These are phyloP conservation scores for Drosophila pseudoananassae DNA, from an alignment of 1,140 invertebrate species.

Conservation along the genomic window DNA sequence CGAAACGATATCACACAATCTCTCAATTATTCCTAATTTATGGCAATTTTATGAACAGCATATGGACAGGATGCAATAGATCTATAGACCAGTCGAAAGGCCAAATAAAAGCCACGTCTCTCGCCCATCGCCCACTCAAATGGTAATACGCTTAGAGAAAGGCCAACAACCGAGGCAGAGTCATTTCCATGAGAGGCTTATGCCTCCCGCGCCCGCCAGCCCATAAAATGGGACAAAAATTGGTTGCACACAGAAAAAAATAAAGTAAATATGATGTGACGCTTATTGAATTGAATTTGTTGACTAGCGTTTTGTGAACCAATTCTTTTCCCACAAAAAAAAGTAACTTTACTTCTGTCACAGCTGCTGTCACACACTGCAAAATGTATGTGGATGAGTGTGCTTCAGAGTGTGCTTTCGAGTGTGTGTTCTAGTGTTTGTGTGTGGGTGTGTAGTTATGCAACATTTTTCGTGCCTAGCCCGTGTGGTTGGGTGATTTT, in stretches of 20 bases:
- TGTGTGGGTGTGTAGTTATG: constrained; percentile 54
- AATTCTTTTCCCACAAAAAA: constrained; percentile 16
- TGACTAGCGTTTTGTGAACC: constrained; percentile 60
- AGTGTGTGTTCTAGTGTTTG: background rate
- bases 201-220: background rate
- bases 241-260: background rate
- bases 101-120: constrained; percentile 3
- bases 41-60: constrained; percentile 37
- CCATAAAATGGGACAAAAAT: constrained; percentile 17
- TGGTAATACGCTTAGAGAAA: constrained; percentile 63
- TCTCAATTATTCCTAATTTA: constrained; percentile 47
- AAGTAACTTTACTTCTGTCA: constrained; percentile 32
- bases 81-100: constrained; percentile 3
- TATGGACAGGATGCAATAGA: constrained; percentile 21
- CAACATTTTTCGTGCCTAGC: constrained; percentile 60
- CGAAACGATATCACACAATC: constrained; percentile 30
- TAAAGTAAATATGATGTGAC: constrained; percentile 54
- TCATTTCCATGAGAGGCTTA: constrained; percentile 44
- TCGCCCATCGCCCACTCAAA: constrained; percentile 12
- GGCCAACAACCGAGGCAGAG: constrained; percentile 37
- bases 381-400: constrained; percentile 24
- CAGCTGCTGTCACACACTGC: constrained; percentile 64
- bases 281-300: constrained; percentile 78
- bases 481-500: constrained; percentile 1
- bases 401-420: background rate